phyloP scores from a whole-genome alignment of 2,797 vertebrate species.

The Arrhamphus sclerolepis region DNA sequence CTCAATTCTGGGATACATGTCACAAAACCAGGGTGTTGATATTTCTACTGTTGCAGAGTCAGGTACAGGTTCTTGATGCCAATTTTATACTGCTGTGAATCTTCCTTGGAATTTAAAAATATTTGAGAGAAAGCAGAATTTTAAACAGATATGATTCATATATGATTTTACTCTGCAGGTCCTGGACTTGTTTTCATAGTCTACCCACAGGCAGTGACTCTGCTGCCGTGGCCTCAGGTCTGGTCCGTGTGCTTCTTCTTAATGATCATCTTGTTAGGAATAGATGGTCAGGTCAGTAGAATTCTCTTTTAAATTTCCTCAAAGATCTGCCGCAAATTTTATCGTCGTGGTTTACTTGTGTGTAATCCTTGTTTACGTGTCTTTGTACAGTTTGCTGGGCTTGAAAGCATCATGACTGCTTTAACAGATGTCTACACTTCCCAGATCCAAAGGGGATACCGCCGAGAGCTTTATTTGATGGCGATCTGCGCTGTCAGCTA shows the following conservation, averaged over 20 bases:
- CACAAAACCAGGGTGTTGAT: constrained; percentile 70
- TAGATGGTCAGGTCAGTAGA: constrained; percentile 73
- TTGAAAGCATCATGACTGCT: constrained; percentile 90
- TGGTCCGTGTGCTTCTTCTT: constrained; percentile 78
- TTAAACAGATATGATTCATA: neutral
- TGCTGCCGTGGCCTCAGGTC: constrained; percentile 74
- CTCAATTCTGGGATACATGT: constrained; percentile 80
- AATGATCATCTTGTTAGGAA: constrained; percentile 78
- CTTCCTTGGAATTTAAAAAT: neutral
- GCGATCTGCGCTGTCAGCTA: constrained; percentile 76
- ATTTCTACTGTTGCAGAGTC: constrained; percentile 76
- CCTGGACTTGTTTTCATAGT: constrained; percentile 80
- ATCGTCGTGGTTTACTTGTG: neutral
- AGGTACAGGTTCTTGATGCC: constrained; percentile 48
- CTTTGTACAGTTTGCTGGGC: constrained; percentile 83
- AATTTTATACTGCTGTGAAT: no score
- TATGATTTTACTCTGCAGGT: constrained; percentile 51
- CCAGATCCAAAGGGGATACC: constrained; percentile 80
- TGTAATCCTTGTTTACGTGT: constrained; percentile 13
- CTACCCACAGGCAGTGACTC: constrained; percentile 78
- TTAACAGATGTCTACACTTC: constrained; percentile 84
- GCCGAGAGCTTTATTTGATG: constrained; percentile 84
- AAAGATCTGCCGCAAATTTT: neutral
- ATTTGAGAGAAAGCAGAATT: neutral
- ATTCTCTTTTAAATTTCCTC: neutral